Conservation (phyloP, 2,797 vertebrate genomes). For the Gymnocypris eckloni region DNA sequence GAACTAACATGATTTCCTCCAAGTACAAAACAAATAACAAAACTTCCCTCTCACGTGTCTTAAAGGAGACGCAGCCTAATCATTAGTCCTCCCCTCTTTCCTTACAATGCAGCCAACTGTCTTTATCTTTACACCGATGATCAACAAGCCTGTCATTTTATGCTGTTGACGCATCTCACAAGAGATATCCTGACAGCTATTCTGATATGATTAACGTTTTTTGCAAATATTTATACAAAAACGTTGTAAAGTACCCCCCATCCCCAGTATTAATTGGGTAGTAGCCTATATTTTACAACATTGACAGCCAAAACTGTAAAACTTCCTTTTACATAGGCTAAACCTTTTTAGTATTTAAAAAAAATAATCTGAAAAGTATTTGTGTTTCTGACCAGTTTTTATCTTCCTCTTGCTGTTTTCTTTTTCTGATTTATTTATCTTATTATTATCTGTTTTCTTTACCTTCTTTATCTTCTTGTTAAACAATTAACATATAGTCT, state of each 20-base stretch:
- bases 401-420: not conserved
- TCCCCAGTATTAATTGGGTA: not conserved
- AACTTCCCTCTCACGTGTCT: not conserved
- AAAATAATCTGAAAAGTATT: not conserved
- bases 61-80: constrained; percentile 9
- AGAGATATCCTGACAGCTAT: not conserved
- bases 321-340: not conserved
- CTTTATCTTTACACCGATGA: not conserved
- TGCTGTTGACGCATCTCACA: not conserved
- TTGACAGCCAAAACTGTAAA: not conserved
- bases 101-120: not conserved
- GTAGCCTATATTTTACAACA: not conserved
- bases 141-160: not conserved
- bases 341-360: not conserved
- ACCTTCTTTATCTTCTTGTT: not conserved
- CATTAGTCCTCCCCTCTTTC: not conserved
- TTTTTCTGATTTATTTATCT: not conserved
- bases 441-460: not conserved
- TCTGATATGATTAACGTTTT: not conserved
- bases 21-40: constrained; percentile 7
- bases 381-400: not conserved
- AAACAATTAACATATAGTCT: not conserved
- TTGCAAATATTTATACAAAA: not conserved
- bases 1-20: not conserved
- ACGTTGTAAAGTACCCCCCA: not conserved